These are phyloP conservation scores for Charanyca ferruginea DNA, from an alignment of 2,888 invertebrate species.

Conservation along the genomic window DNA sequence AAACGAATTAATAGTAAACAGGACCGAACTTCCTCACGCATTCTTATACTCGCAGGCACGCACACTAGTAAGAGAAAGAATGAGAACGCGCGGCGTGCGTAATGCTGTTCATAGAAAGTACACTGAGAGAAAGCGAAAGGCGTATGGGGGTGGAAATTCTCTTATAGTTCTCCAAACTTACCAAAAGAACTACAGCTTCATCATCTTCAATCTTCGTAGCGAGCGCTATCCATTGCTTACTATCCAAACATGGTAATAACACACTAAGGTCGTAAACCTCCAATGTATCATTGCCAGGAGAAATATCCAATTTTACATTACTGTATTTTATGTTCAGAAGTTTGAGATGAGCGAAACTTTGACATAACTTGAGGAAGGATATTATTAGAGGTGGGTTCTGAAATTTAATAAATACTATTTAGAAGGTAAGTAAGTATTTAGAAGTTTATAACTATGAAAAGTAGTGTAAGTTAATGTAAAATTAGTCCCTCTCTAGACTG, in stretches of 20 bases:
- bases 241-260: slow-evolving; percentile 79
- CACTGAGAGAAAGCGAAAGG: too few species aligned
- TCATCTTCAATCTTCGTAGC: slow-evolving; percentile 70
- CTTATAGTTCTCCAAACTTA: slow-evolving; percentile 67
- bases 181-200: slow-evolving; percentile 75
- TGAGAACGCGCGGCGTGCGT: too few species aligned
- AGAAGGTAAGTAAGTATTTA: slow-evolving; percentile 1
- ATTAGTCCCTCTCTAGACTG: too few species aligned
- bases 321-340: slow-evolving; percentile 84
- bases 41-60: too few species aligned
- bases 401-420: slow-evolving; percentile 67
- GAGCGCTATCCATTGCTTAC: slow-evolving; percentile 78
- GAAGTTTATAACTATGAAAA: too few species aligned
- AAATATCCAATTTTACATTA: slow-evolving; percentile 75
- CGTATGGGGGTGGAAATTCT: too few species aligned
- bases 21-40: too few species aligned
- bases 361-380: slow-evolving; percentile 80
- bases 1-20: too few species aligned
- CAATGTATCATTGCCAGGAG: slow-evolving; percentile 46
- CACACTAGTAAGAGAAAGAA: too few species aligned
- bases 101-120: too few species aligned
- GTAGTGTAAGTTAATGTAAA: too few species aligned
- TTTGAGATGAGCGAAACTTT: slow-evolving; percentile 80
- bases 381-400: slow-evolving; percentile 78
- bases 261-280: slow-evolving; percentile 76